Percentiles rank a stretch among this genome's conserved stretches.
Conservation (phyloP, 1,140 invertebrate species). For the Sarcophaga peregrina region DNA sequence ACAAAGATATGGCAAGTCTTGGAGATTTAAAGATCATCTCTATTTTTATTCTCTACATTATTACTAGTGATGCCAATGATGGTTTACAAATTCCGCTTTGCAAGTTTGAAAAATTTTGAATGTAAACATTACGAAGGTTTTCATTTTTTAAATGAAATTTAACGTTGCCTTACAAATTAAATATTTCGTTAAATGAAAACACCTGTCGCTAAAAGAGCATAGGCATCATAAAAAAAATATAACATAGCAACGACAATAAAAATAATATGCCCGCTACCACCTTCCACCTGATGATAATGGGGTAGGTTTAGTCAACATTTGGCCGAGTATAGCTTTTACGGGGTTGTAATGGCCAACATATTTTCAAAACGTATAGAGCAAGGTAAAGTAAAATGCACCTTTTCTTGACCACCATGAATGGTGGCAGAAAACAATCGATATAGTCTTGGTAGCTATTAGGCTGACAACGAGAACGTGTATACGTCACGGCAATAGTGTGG, state of each 20-base stretch:
- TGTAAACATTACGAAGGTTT: too few relatives aligned
- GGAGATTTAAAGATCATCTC: too few relatives aligned
- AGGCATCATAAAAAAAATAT: neutral
- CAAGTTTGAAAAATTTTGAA: too few relatives aligned
- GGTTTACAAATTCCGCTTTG: too few relatives aligned
- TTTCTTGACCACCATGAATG: neutral
- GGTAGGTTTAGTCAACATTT: neutral
- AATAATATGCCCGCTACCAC: neutral
- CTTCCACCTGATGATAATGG: neutral
- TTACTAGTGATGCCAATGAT: too few relatives aligned
- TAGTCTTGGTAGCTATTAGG: too few relatives aligned
- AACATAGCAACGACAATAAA: neutral
- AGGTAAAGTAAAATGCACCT: slow-evolving; percentile 8
- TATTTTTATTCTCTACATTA: too few relatives aligned
- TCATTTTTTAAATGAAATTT: too few relatives aligned
- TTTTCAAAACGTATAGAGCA: neutral
- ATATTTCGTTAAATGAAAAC: neutral
- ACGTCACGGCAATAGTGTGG: neutral
- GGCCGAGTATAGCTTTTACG: neutral
- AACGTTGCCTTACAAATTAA: too few relatives aligned
- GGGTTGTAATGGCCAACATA: neutral
- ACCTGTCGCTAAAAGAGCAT: neutral
- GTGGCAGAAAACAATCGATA: too few relatives aligned
- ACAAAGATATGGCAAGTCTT: too few relatives aligned
- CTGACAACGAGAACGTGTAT: neutral